Evolutionary conservation across 1,140 invertebrate genomes (phyloP).

Genomic region (Hyphantria cunea): DNA sequence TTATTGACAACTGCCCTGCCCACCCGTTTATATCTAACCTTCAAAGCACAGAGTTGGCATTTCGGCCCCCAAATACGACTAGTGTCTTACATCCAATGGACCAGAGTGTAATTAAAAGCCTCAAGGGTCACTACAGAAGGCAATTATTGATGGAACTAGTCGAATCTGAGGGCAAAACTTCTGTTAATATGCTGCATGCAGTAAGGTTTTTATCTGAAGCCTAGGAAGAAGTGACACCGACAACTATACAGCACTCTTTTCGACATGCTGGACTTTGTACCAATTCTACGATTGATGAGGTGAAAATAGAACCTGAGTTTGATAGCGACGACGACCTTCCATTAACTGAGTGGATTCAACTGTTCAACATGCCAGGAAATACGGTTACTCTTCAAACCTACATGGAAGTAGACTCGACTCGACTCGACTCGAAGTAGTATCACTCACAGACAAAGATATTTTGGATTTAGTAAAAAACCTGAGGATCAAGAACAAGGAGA

Average conservation of each 20-base stretch:
- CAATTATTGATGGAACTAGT: constrained; percentile 47
- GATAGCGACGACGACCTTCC: constrained; percentile 36
- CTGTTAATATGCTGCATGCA: too few species aligned
- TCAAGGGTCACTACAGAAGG: constrained; percentile 45
- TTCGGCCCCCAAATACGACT: constrained; percentile 48
- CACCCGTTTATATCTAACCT: too few species aligned
- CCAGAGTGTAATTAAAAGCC: constrained; percentile 67
- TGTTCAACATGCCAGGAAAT: constrained; percentile 39
- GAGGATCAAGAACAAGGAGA: too few species aligned
- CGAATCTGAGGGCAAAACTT: too few species aligned
- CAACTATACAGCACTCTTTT: too few species aligned
- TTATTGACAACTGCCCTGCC: too few species aligned
- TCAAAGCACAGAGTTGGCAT: constrained; percentile 66
- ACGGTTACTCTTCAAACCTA: constrained; percentile 41
- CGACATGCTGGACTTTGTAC: too few species aligned
- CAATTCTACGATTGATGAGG: constrained; percentile 31
- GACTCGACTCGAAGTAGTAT: constrained; percentile 35
- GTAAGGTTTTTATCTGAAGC: constrained; percentile 44
- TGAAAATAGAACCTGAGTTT: constrained; percentile 34
- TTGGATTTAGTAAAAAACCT: constrained; percentile 42
- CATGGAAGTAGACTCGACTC: constrained; percentile 38
- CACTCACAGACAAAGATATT: constrained; percentile 39
- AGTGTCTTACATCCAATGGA: too few species aligned
- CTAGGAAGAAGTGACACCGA: constrained; percentile 42
- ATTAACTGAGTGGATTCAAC: constrained; percentile 41